These are phyloP conservation scores for Matsumyia berberina DNA, from an alignment of 2,888 invertebrate genomes.

Conservation along the genomic window DNA sequence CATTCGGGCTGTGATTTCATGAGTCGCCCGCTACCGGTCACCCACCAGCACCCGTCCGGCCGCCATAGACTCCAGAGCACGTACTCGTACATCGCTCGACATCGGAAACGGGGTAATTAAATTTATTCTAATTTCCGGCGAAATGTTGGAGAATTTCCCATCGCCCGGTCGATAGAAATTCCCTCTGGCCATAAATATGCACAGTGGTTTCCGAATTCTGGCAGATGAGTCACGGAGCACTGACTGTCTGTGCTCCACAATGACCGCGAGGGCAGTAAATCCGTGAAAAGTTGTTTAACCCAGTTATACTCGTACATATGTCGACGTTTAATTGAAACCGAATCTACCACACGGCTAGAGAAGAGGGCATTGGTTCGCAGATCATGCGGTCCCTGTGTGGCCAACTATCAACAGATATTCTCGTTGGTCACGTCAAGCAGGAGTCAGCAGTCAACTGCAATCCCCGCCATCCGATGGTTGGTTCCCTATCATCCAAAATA, in stretches of 20 bases:
- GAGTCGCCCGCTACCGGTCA: constrained; percentile 9
- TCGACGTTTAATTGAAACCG: constrained; percentile 41
- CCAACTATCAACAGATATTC: constrained; percentile 1
- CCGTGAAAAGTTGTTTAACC: constrained; percentile 61
- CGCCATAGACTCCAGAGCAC: background rate
- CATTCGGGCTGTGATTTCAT: constrained; percentile 55
- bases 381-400: constrained; percentile 16
- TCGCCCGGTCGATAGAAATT: constrained; percentile 19
- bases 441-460: constrained; percentile 66
- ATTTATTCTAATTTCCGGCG: constrained; percentile 72
- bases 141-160: constrained; percentile 60
- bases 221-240: constrained; percentile 33
- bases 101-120: constrained; percentile 66
- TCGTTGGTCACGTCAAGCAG: constrained; percentile 39
- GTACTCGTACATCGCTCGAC: constrained; percentile 16
- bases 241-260: constrained; percentile 8
- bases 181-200: constrained; percentile 22
- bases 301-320: constrained; percentile 64
- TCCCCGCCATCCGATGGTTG: constrained; percentile 41
- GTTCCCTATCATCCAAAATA: constrained; percentile 67
- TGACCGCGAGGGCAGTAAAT: background rate
- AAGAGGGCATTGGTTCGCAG: constrained; percentile 4
- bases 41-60: background rate
- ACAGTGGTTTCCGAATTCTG: constrained; percentile 5
- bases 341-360: constrained; percentile 40